phyloP scores from a whole-genome alignment of 2,113 vertebrate species.

The Campylorhamphus procurvoides region DNA sequence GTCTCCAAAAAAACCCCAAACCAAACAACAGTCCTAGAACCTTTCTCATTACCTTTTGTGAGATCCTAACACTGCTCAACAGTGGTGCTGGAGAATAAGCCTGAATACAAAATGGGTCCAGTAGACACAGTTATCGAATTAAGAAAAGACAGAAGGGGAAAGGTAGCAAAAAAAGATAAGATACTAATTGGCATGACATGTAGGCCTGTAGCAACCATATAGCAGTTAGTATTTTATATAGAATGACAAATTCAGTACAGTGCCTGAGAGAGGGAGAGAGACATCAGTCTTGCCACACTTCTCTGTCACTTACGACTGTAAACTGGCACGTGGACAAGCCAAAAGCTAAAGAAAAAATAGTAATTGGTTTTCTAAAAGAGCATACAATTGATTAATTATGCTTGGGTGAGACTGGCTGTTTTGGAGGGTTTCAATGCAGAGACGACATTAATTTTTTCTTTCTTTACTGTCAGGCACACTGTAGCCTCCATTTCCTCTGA shows the following conservation, averaged over 20 bases:
- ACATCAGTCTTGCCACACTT: background rate
- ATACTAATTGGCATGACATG: background rate
- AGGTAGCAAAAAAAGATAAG: background rate
- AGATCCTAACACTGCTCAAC: background rate
- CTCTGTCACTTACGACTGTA: background rate
- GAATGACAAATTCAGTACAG: constrained; percentile 7
- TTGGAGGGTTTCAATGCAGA: background rate
- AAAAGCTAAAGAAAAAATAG: background rate
- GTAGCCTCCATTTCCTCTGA: constrained; percentile 64
- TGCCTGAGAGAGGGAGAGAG: background rate
- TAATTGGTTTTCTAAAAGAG: background rate
- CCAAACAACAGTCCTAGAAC: background rate
- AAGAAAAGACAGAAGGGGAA: background rate
- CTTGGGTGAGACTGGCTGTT: background rate
- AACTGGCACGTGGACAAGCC: background rate
- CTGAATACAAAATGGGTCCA: background rate
- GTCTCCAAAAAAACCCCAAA: background rate
- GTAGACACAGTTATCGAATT: background rate
- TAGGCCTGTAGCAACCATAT: background rate
- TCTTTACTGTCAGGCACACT: background rate
- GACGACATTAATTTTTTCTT: background rate
- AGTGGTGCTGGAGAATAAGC: background rate
- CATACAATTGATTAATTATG: background rate
- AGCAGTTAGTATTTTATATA: background rate
- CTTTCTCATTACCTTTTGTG: background rate